These are phyloP conservation scores for Drosophila pseudotakahashii DNA, from an alignment of 2,888 invertebrate species.

Conservation along the genomic window DNA sequence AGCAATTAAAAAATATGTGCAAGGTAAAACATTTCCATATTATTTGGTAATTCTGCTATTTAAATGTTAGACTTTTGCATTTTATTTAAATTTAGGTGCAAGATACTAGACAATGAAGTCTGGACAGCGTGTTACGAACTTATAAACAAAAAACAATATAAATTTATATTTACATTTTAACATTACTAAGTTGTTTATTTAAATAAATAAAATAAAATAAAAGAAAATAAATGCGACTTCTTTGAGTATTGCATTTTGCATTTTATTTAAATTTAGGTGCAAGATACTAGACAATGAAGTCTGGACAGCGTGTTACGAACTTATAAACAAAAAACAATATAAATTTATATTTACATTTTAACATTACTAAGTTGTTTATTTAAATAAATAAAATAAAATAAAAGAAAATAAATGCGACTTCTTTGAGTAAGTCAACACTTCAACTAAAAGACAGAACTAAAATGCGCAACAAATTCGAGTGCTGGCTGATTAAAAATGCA, in stretches of 20 bases:
- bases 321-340: too few species aligned
- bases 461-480: neutral
- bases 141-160: too few species aligned
- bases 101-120: neutral
- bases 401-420: neutral
- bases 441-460: neutral
- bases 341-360: too few species aligned
- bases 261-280: too few species aligned
- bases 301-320: neutral
- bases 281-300: neutral
- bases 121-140: neutral
- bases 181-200: too few species aligned
- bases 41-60: neutral
- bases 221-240: too few species aligned
- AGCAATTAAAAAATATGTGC: neutral
- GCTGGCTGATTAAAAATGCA: conserved; percentile 43
- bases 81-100: conserved; percentile 2
- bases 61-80: neutral
- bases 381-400: too few species aligned
- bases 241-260: too few species aligned
- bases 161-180: too few species aligned
- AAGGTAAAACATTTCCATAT: conserved; percentile 8
- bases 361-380: too few species aligned
- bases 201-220: too few species aligned
- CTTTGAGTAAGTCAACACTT: neutral